Evolutionary conservation across 2,888 invertebrate genomes (phyloP).

Genomic region (Drosophila paranaensis): DNA sequence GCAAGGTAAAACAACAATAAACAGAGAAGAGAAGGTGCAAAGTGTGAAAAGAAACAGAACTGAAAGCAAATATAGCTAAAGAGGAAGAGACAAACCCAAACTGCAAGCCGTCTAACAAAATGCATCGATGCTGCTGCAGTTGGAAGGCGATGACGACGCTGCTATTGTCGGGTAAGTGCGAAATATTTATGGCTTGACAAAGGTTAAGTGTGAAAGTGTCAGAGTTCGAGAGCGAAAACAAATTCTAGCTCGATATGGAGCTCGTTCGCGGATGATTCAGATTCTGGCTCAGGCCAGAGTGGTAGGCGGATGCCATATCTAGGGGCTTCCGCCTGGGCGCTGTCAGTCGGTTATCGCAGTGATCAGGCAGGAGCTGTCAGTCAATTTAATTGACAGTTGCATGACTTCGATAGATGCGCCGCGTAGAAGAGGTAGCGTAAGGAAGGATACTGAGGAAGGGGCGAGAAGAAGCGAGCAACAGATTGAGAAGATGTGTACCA

Average conservation of each 20-base stretch:
- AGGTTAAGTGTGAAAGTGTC: slow-evolving; percentile 6
- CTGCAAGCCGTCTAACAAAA: slow-evolving; percentile 34
- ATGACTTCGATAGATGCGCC: slow-evolving; percentile 28
- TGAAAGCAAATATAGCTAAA: slow-evolving; percentile 8
- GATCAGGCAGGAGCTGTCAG: slow-evolving; percentile 40
- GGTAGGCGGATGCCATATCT: background rate
- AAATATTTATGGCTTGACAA: slow-evolving; percentile 9
- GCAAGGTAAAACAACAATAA: slow-evolving; percentile 1
- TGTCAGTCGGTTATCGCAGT: slow-evolving; percentile 28
- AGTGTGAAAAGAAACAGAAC: slow-evolving; percentile 26
- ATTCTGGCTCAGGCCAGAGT: background rate
- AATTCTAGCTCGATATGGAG: background rate
- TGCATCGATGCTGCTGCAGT: slow-evolving; percentile 49
- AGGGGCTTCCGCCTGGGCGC: background rate
- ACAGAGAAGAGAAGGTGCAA: slow-evolving; percentile 1
- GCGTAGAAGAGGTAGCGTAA: background rate
- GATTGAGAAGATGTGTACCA: background rate
- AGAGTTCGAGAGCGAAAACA: background rate
- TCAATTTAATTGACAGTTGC: slow-evolving; percentile 46
- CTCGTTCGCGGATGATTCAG: background rate
- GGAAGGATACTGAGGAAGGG: background rate
- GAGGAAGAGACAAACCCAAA: slow-evolving; percentile 11
- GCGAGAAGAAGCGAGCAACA: too few relatives aligned
- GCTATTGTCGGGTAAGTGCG: slow-evolving; percentile 60
- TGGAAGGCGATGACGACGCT: slow-evolving; percentile 48